Percentiles rank a stretch among this genome's conserved stretches.
phyloP scores from a whole-genome alignment of 2,113 vertebrate species.

The Protobothrops flavoviridis region DNA sequence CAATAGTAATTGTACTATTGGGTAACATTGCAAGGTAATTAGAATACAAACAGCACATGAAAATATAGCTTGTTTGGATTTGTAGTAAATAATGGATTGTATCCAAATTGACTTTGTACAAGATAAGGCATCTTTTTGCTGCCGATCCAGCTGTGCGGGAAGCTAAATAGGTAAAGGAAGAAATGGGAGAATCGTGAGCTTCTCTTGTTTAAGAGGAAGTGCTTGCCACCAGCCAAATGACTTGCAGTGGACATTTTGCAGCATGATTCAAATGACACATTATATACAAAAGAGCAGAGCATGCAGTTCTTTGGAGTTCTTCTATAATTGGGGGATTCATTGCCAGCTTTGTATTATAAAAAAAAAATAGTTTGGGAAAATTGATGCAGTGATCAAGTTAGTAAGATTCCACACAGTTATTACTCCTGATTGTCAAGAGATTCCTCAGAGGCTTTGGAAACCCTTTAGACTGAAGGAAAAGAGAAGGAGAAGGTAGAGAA shows the following conservation, averaged over 20 bases:
- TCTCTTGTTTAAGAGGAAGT: neutral
- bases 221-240: neutral
- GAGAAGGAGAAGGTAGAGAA: neutral
- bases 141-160: neutral
- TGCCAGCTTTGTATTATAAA: neutral
- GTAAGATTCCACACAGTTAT: neutral
- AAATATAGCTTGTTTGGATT: constrained; percentile 5
- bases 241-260: neutral
- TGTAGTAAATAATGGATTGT: neutral
- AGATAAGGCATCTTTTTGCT: neutral
- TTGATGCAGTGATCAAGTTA: neutral
- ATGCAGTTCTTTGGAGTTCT: neutral
- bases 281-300: neutral
- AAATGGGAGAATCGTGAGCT: neutral
- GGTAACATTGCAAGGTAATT: neutral
- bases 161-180: neutral
- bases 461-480: neutral
- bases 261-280: neutral
- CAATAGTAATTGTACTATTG: neutral
- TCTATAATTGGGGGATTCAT: no score
- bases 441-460: neutral
- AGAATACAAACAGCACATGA: neutral
- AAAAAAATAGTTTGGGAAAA: neutral
- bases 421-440: neutral
- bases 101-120: neutral